Conservation (phyloP, 1,140 invertebrate genomes). For the Drosophila malerkotliana region DNA sequence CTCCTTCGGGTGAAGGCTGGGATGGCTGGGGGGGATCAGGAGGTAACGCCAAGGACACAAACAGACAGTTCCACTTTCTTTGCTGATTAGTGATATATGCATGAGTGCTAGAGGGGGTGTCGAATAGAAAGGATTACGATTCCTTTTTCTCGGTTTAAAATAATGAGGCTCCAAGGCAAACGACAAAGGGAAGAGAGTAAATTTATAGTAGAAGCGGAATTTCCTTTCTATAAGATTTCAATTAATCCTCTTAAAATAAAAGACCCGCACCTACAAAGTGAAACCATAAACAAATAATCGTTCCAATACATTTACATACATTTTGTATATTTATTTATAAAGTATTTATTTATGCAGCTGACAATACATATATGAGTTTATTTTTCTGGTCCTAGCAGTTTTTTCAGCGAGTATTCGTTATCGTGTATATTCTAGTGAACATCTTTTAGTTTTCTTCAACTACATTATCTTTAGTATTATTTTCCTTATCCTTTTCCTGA, state of each 20-base stretch:
- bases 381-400: slow-evolving; percentile 33
- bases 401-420: slow-evolving; percentile 48
- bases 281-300: not conserved
- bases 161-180: slow-evolving; percentile 5
- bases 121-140: slow-evolving; percentile 17
- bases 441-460: slow-evolving; percentile 37
- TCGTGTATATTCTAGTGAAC: slow-evolving; percentile 56
- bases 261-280: too few relatives aligned
- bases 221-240: not conserved
- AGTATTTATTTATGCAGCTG: not conserved
- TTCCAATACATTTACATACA: too few relatives aligned
- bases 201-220: not conserved
- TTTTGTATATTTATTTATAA: slow-evolving; percentile 34
- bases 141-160: slow-evolving; percentile 1
- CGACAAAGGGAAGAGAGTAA: slow-evolving; percentile 5
- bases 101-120: slow-evolving; percentile 7
- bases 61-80: slow-evolving; percentile 24
- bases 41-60: slow-evolving; percentile 22
- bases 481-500: not conserved
- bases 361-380: slow-evolving; percentile 6
- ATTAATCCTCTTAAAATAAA: too few relatives aligned
- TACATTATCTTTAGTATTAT: not conserved
- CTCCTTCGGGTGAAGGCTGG: slow-evolving; percentile 13
- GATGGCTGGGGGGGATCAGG: not conserved
- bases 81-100: slow-evolving; percentile 50